phyloP scores from a whole-genome alignment of 2,113 vertebrate genomes.

The Phocoena sinus region DNA sequence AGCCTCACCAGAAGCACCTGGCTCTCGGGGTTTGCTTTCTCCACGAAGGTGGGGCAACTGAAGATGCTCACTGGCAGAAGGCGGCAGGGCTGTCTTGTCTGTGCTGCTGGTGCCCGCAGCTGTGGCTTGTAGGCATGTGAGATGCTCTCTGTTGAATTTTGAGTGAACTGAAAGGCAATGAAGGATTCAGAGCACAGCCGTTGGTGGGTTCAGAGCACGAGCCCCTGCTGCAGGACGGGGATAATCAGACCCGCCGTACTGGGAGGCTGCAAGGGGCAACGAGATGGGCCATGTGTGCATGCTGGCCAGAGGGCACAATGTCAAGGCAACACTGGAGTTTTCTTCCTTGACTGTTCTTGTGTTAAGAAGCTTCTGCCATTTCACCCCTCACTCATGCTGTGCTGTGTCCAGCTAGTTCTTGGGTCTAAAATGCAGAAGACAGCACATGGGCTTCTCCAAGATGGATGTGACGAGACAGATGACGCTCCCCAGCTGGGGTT shows the following conservation, averaged over 20 bases:
- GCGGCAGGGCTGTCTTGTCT: rapidly evolving
- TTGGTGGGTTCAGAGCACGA: rapidly evolving
- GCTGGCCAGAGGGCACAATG: rapidly evolving
- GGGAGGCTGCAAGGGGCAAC: rapidly evolving
- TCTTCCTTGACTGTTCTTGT: not conserved
- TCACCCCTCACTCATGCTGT: rapidly evolving
- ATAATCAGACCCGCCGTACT: rapidly evolving
- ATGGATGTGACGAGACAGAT: not conserved
- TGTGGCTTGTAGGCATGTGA: not conserved
- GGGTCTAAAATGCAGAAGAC: no score
- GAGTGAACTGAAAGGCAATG: not conserved
- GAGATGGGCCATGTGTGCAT: no score
- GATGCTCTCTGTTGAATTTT: rapidly evolving
- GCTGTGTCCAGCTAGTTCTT: not conserved
- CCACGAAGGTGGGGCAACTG: not conserved
- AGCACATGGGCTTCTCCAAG: not conserved
- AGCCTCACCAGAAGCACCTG: not conserved
- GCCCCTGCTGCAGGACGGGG: not conserved
- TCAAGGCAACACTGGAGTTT: not conserved
- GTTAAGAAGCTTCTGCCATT: no score
- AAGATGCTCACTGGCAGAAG: not conserved
- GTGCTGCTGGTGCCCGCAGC: not conserved
- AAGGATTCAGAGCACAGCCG: rapidly evolving
- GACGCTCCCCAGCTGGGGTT: not conserved
- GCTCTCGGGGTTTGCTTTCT: not conserved